Base-by-base conservation (phyloP, 2,888 invertebrate genomes). In the Habroteleia sp. region DNA sequence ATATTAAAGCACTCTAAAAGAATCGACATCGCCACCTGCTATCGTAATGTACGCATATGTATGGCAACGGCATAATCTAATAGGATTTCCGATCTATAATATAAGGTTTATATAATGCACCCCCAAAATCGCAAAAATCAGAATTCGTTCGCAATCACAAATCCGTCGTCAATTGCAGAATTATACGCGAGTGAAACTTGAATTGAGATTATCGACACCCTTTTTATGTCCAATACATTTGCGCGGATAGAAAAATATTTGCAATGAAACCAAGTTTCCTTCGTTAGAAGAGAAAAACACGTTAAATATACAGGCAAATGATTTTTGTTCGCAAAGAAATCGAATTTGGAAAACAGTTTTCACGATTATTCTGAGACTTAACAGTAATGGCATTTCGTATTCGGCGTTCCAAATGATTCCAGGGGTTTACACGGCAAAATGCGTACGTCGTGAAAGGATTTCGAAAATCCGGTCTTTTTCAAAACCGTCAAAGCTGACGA, bases 1-100 rank as follows among this genome's bases (percentile, higher is more conserved):
- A 84, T 85, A 85, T 86, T 83, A 80, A 82, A 83, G 79, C 83
- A 81, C 81, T 81, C 79, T 77, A 81, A 81, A 31, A 48, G 82
- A 84, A 84, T 83, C 81, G 79, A 80, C 80, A 82, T 82, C 79
- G 63, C 80, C 81, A 82, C 74, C 79, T 83, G 82, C 79, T 82
- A 76, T 79, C 79, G 62, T 82, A 83, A 83, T 85, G 76, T 78
- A 82, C 81, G 81, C 80, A 76, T 83, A 82, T 83, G 81, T 83
- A 83, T 82, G 82, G 10, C 46, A 80, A 80, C 76, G 73, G 72
- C 73, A 79, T 80, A 84, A 84, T 81, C 80, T 81, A 81, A 83
- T 81, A 76, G 66, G 77, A 84, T 82, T 82, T 82, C 78, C 77
- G 76, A 83, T 83, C 82, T 83, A 82, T 84, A 84, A 84, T 83